A percentile compares a stretch with the other conserved stretches of the same genome.
Conservation (phyloP, 2,113 vertebrate genomes). For the Electrona antarctica region DNA sequence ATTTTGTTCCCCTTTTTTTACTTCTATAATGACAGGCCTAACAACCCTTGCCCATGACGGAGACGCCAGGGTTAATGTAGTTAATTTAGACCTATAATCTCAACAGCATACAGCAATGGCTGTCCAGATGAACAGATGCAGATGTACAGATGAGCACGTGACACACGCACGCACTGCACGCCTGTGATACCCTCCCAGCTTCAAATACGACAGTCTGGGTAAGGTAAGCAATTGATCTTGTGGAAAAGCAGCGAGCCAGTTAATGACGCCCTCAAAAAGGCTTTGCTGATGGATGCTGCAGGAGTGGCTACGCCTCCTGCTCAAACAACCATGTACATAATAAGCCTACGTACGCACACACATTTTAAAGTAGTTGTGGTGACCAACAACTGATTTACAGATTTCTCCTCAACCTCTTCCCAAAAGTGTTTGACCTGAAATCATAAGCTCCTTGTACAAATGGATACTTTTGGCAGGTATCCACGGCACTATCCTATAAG, state of each 20-base stretch:
- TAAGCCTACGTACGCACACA: no score
- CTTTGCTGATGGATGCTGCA: background rate
- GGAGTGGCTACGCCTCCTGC: background rate
- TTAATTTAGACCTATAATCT: constrained; percentile 43
- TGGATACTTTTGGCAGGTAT: no score
- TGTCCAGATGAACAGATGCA: constrained; percentile 1
- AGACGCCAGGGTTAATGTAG: no score
- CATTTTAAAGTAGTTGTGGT: no score
- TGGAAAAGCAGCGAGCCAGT: background rate
- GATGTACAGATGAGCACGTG: background rate
- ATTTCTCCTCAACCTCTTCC: no score
- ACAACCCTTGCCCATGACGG: no score
- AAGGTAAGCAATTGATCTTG: background rate
- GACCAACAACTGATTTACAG: no score
- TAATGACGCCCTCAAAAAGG: background rate
- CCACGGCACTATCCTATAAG: no score
- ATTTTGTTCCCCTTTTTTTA: background rate
- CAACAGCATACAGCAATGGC: constrained; percentile 27
- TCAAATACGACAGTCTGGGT: background rate
- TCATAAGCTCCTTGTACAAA: no score
- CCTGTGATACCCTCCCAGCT: background rate
- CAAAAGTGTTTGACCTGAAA: no score
- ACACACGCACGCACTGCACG: background rate
- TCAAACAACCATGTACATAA: no score
- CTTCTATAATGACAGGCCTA: constrained; percentile 10